Evolutionary conservation across 2,888 invertebrate genomes (phyloP).

Genomic region (Melanostoma mellinum): DNA sequence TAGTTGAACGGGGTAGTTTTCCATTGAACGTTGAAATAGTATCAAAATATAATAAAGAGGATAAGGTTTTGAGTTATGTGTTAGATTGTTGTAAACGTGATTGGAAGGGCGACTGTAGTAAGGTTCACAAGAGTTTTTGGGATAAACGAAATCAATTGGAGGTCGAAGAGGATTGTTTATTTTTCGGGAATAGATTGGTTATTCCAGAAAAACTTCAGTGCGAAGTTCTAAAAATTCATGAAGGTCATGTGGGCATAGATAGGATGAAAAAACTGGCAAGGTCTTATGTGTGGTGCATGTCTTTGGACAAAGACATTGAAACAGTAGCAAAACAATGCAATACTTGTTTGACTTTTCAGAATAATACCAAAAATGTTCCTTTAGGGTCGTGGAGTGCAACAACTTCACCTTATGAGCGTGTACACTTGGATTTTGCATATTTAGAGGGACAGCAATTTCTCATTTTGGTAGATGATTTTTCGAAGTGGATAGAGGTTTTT

Average conservation of each 20-base stretch:
- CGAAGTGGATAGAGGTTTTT: conserved; percentile 23
- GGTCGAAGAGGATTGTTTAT: conserved; percentile 4
- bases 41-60: conserved; percentile 6
- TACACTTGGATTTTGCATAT: conserved; percentile 16
- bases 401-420: conserved; percentile 9
- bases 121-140: conserved; percentile 8
- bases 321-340: not conserved
- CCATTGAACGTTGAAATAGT: conserved; percentile 4
- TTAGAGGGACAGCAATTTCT: conserved; percentile 5
- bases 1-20: not conserved
- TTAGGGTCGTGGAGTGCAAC: conserved; percentile 24
- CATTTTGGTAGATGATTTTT: conserved; percentile 8
- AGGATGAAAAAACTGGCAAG: conserved; percentile 13
- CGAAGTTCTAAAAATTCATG: conserved; percentile 10
- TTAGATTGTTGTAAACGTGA: not conserved
- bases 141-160: conserved; percentile 1
- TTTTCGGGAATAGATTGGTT: conserved; percentile 7
- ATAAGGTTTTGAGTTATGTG: conserved; percentile 1
- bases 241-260: conserved; percentile 12
- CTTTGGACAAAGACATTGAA: conserved; percentile 9
- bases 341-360: conserved; percentile 5
- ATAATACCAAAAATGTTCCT: not conserved
- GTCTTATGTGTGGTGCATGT: conserved; percentile 5
- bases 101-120: conserved; percentile 10
- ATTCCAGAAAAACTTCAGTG: not conserved